Conservation (phyloP, 2,113 vertebrate genomes). For the Agapornis roseicollis region DNA sequence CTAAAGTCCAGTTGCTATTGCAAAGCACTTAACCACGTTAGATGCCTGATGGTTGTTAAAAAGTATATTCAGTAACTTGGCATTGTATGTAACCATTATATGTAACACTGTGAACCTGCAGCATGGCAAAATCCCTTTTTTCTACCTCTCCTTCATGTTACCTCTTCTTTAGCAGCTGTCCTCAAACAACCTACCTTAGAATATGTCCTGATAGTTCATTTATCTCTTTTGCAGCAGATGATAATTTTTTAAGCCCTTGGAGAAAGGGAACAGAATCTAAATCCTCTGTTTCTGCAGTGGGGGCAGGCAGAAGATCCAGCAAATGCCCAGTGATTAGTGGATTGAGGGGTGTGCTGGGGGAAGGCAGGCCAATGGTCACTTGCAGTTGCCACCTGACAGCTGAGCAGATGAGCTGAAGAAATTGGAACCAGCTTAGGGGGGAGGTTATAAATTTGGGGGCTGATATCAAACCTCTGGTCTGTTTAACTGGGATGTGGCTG, state of each 20-base stretch:
- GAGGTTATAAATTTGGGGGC: background rate
- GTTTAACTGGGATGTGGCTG: background rate
- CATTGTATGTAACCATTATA: background rate
- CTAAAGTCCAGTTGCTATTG: background rate
- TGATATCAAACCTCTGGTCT: background rate
- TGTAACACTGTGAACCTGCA: fast-evolving
- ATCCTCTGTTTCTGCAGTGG: background rate
- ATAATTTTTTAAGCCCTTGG: background rate
- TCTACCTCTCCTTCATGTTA: background rate
- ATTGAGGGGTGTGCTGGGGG: background rate
- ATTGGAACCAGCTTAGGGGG: background rate
- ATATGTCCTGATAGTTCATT: background rate
- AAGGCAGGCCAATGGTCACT: background rate
- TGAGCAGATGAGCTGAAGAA: background rate
- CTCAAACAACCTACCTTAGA: background rate
- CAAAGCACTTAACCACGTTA: background rate
- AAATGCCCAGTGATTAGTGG: background rate
- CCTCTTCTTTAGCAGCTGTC: background rate
- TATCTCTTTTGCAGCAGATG: background rate
- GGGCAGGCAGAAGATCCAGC: background rate
- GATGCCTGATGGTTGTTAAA: background rate
- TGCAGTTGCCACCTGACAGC: background rate
- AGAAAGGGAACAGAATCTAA: background rate
- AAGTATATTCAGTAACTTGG: background rate
- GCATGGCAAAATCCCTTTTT: background rate